These are phyloP conservation scores for Boleophthalmus pectinirostris DNA, from an alignment of 2,113 vertebrate species.

Conservation along the genomic window DNA sequence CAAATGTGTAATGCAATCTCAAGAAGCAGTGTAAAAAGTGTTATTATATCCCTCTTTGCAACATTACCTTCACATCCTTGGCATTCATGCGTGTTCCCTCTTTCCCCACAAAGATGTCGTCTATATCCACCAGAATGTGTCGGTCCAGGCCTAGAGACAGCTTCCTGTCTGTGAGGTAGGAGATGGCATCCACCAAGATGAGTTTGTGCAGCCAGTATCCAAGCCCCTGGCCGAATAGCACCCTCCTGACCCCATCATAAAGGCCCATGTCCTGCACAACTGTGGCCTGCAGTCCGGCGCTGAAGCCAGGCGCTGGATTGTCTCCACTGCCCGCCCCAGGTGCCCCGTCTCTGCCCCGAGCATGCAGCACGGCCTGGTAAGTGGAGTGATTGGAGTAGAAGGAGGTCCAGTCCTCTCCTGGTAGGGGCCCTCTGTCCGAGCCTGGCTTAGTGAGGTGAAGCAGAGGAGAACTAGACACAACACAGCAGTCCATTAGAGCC, in stretches of 20 bases:
- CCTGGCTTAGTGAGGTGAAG: constrained; percentile 88
- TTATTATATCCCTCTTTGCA: constrained; percentile 18
- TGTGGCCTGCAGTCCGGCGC: constrained; percentile 78
- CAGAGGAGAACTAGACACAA: constrained; percentile 88
- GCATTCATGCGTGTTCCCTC: constrained; percentile 95
- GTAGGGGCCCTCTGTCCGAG: constrained; percentile 85
- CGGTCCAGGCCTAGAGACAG: constrained; percentile 87
- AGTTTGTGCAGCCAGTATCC: constrained; percentile 95
- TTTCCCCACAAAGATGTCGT: constrained; percentile 96
- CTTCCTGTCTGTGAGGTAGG: constrained; percentile 89
- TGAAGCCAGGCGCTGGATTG: constrained; percentile 65
- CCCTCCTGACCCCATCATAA: constrained; percentile 91
- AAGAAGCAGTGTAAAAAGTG: neutral
- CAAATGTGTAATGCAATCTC: neutral
- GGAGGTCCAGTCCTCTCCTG: constrained; percentile 92
- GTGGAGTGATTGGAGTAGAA: constrained; percentile 95
- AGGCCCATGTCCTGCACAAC: constrained; percentile 93
- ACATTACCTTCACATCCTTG: constrained; percentile 93
- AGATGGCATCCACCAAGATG: constrained; percentile 90
- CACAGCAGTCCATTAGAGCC: constrained; percentile 86
- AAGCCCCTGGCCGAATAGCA: constrained; percentile 93
- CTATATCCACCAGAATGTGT: constrained; percentile 93
- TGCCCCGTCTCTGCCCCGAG: constrained; percentile 75
- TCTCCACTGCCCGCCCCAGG: constrained; percentile 53
- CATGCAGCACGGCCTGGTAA: constrained; percentile 89